Conservation (phyloP, 2,888 invertebrate genomes). For the Pardosa pseudoannulata region DNA sequence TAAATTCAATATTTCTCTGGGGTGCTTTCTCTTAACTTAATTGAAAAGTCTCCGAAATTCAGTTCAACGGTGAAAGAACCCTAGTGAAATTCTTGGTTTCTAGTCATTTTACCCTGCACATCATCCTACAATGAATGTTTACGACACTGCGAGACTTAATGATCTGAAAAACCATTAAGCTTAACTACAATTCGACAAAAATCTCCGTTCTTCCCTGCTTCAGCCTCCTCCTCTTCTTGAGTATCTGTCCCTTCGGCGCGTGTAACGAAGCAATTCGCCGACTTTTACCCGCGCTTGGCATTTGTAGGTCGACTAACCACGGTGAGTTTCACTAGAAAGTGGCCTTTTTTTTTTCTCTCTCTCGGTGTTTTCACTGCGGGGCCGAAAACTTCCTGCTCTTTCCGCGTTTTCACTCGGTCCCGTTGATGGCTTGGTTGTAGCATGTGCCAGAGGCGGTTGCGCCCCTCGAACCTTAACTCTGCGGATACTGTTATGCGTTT, state of each 20-base stretch:
- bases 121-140: too few species aligned
- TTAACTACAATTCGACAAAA: too few species aligned
- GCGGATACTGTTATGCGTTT: slow-evolving; percentile 13
- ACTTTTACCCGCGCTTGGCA: slow-evolving; percentile 4
- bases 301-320: slow-evolving; percentile 52
- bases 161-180: too few species aligned
- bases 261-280: neutral
- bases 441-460: slow-evolving; percentile 12
- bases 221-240: too few species aligned
- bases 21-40: too few species aligned
- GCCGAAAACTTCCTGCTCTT: neutral
- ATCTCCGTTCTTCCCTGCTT: too few species aligned
- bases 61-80: too few species aligned
- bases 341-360: slow-evolving; percentile 9
- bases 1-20: too few species aligned
- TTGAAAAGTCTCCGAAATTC: too few species aligned
- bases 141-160: too few species aligned
- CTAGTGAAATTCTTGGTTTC: too few species aligned
- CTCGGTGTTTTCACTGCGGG: neutral
- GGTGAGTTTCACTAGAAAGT: slow-evolving; percentile 53
- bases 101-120: too few species aligned
- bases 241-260: neutral
- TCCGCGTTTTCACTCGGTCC: neutral
- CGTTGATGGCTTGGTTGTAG: neutral
- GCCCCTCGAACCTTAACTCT: neutral